Evolutionary conservation across 2,888 invertebrate genomes (phyloP).

Genomic region (Cerceris rybyensis): DNA sequence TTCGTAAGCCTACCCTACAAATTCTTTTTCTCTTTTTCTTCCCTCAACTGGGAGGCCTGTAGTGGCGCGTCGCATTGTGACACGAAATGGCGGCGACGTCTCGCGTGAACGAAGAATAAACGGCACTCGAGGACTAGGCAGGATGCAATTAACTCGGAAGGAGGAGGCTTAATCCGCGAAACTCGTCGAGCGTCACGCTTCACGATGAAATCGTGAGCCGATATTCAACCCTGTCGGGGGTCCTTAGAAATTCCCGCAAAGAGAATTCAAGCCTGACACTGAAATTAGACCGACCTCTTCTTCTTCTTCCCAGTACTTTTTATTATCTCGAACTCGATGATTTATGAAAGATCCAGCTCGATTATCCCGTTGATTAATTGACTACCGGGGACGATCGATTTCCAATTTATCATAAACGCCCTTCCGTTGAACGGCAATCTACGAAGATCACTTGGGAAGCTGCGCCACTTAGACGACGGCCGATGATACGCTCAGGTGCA

Average conservation of each 20-base stretch:
- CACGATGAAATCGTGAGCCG: conserved; percentile 29
- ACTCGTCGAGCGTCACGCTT: conserved; percentile 58
- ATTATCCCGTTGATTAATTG: conserved; percentile 63
- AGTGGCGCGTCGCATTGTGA: conserved; percentile 42
- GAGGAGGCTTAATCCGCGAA: conserved; percentile 56
- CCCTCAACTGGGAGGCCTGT: neutral
- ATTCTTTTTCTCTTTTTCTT: conserved; percentile 13
- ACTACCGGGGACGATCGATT: conserved; percentile 60
- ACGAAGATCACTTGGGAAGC: conserved; percentile 18
- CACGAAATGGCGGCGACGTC: conserved; percentile 48
- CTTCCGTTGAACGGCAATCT: conserved; percentile 28
- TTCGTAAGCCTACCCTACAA: conserved; percentile 10
- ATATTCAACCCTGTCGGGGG: neutral
- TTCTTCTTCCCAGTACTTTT: neutral
- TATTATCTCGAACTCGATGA: conserved; percentile 43
- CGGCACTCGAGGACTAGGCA: conserved; percentile 27
- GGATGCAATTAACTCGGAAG: conserved; percentile 56
- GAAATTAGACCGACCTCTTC: conserved; percentile 34
- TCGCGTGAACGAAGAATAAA: conserved; percentile 41
- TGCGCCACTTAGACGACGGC: conserved; percentile 28
- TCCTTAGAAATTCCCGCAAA: conserved; percentile 46
- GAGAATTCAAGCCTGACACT: conserved; percentile 28
- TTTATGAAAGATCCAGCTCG: conserved; percentile 64
- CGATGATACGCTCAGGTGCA: conserved; percentile 35
- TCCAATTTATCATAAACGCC: conserved; percentile 60